A percentile compares a stretch with the other conserved stretches of the same genome.
Conservation (phyloP, 2,797 vertebrate species). For the Valencia hispanica region DNA sequence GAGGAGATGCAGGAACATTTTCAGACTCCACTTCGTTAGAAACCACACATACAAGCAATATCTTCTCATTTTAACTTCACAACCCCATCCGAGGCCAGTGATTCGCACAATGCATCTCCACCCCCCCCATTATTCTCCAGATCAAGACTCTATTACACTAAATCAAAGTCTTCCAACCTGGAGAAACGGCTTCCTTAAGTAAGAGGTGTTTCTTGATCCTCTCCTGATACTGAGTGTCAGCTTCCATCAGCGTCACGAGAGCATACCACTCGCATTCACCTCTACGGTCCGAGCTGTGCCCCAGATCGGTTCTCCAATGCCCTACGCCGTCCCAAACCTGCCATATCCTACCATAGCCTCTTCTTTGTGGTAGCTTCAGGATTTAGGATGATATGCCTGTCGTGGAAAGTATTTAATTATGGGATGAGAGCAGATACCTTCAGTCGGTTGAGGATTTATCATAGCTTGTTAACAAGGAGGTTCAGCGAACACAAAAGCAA, state of each 20-base stretch:
- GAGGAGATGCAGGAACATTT: slow-evolving; percentile 33
- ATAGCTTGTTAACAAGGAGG: too few relatives aligned
- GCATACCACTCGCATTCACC: slow-evolving; percentile 60
- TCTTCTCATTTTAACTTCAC: slow-evolving; percentile 30
- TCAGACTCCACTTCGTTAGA: slow-evolving; percentile 4
- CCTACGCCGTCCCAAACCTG: slow-evolving; percentile 52
- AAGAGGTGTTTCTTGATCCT: slow-evolving; percentile 70
- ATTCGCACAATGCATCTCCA: slow-evolving; percentile 10
- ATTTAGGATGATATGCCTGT: too few relatives aligned
- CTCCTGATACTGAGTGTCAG: slow-evolving; percentile 70
- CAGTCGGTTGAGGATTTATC: too few relatives aligned
- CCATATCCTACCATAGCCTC: slow-evolving; percentile 42
- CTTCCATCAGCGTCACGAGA: slow-evolving; percentile 73
- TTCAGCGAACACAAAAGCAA: too few relatives aligned
- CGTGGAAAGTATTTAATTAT: too few relatives aligned
- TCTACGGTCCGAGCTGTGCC: slow-evolving; percentile 48
- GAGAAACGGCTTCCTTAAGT: slow-evolving; percentile 72
- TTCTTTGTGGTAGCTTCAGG: slow-evolving; percentile 59
- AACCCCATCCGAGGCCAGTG: slow-evolving; percentile 5
- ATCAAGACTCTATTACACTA: slow-evolving; percentile 69
- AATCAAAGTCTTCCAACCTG: slow-evolving; percentile 73
- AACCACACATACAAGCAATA: slow-evolving; percentile 18
- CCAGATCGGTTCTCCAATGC: slow-evolving; percentile 71
- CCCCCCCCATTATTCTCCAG: slow-evolving; percentile 9
- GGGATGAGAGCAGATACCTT: too few relatives aligned